A percentile compares a stretch with the other conserved stretches of the same genome.
Evolutionary conservation across 2,797 vertebrate genomes (phyloP).

Genomic region (Tangara arthus): DNA sequence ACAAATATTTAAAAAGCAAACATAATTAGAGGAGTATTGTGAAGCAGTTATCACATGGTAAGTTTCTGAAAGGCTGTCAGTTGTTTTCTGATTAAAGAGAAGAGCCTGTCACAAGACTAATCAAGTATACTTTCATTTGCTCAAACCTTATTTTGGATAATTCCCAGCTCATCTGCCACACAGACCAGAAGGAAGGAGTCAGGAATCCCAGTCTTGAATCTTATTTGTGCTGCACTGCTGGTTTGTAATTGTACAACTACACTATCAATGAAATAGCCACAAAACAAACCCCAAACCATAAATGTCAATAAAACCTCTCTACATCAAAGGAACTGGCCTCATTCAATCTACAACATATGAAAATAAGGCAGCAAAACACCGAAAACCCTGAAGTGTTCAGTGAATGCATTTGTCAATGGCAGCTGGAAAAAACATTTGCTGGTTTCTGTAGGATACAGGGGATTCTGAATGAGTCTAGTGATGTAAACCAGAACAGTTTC

Average conservation of each 20-base stretch:
- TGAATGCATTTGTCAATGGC: background rate
- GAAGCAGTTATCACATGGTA: background rate
- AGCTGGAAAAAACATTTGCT: background rate
- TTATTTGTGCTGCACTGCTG: background rate
- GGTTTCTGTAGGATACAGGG: background rate
- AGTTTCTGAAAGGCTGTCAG: background rate
- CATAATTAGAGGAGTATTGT: background rate
- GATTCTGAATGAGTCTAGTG: background rate
- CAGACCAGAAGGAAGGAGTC: background rate
- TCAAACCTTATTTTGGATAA: background rate
- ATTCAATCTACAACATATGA: background rate
- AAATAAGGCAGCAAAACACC: background rate
- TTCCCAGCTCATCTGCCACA: background rate
- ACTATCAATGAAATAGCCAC: background rate
- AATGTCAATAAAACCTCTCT: background rate
- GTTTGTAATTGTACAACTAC: background rate
- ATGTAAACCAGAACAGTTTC: background rate
- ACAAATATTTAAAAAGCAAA: background rate
- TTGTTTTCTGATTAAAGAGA: background rate
- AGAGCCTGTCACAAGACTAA: background rate
- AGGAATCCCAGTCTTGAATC: background rate
- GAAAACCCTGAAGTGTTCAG: background rate
- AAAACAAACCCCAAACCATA: background rate
- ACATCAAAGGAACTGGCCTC: background rate
- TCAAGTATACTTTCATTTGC: background rate